Percentiles rank a stretch among this genome's conserved stretches.
These are phyloP conservation scores for Bombus fervidus DNA, from an alignment of 1,140 invertebrate species.

Conservation along the genomic window DNA sequence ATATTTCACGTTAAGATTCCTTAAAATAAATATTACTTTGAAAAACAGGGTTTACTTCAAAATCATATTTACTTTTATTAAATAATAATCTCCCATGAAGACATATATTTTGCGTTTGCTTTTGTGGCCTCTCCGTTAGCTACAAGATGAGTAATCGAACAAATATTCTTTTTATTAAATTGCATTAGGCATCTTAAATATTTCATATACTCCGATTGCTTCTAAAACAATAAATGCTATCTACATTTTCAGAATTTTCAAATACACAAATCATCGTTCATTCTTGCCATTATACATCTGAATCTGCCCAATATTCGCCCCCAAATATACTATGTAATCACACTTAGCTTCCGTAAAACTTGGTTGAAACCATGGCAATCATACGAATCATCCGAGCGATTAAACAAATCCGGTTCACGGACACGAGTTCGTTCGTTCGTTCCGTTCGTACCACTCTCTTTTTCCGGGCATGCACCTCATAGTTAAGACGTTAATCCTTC, in stretches of 20 bases:
- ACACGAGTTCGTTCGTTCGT: background rate
- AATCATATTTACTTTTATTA: background rate
- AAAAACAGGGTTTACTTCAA: background rate
- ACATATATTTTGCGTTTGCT: too few relatives aligned
- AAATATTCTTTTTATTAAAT: too few relatives aligned
- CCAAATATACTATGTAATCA: background rate
- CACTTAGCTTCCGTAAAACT: background rate
- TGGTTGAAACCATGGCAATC: background rate
- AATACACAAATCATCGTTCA: background rate
- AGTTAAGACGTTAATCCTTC: conserved; percentile 43
- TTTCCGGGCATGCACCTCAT: background rate
- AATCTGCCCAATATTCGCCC: background rate
- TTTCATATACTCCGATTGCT: background rate
- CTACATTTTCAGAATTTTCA: background rate
- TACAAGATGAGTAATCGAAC: background rate
- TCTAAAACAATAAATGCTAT: background rate
- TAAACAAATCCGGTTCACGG: conserved; percentile 6
- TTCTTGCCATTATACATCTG: background rate
- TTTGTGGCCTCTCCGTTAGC: background rate
- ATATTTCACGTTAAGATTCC: too few relatives aligned
- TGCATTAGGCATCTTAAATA: background rate
- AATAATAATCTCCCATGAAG: background rate
- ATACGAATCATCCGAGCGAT: conserved; percentile 23
- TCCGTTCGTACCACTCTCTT: background rate
- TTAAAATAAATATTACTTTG: too few relatives aligned